Evolutionary conservation across 2,888 invertebrate species (phyloP), one percentile per base, ranked within the genome.

Genomic region (Melipona beecheii): DNA sequence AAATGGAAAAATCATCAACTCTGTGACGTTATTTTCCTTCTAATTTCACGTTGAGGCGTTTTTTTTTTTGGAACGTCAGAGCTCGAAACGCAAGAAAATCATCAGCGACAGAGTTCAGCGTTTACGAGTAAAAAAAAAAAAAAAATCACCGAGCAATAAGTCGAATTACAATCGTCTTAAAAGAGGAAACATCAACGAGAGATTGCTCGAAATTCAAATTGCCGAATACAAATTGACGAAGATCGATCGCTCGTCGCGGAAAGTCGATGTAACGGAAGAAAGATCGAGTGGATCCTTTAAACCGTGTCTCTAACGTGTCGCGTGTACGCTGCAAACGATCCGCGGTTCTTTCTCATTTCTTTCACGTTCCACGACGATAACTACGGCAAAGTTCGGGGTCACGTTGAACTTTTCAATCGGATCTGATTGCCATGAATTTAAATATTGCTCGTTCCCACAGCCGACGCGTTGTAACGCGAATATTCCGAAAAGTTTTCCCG

Each of bases 341-440:
- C 27, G 21, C 21, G 15, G 36, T 83, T 77, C 68, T 60, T 76
- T 64, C 27, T 86, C 76, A 74, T 84, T 87, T 87, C 76, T 75
- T 81, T 66, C 74, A 84, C 73, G 84, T 81, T 43, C 58, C 60
- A 19, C 36, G 50, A 24, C 65, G 78, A 77, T 50, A 87, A 83
- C 81, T 64, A 72, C 49, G 52, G 49, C 43, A 60, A 73, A 74
- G 76, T 83, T 73, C 52, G 68, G 73, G 75, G 73, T 66, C 71
- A 58, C 84, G 78, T 70, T 69, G 74, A 89, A 91, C 87, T 90
- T 89, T 90, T 90, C 91, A 89, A 91, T 91, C 86, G 87, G 85
- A 88, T 89, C 78, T 79, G 79, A 88, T 87, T 82, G 89, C 66
- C 82, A 87, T 89, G 89, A 88, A 90, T 90, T 86, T 81, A 84